Conservation (phyloP, 2,888 invertebrate genomes). For the Apodemia mormo region DNA sequence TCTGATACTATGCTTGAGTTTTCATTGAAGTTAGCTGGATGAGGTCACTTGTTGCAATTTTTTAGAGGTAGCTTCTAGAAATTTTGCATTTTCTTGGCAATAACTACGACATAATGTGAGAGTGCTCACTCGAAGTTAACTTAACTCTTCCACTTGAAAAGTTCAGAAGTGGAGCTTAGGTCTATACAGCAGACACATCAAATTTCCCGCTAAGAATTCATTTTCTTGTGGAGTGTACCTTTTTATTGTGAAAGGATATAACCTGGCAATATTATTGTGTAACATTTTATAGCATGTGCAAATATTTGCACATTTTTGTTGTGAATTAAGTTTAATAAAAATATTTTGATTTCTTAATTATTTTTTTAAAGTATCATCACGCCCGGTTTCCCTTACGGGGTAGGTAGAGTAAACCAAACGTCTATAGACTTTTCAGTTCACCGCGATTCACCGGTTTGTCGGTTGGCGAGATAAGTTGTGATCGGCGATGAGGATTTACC, state of each 20-base stretch:
- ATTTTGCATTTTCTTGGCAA: not conserved
- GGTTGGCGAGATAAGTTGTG: too few species aligned
- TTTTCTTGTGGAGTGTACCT: not conserved
- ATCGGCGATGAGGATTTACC: too few species aligned
- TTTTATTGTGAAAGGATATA: not conserved
- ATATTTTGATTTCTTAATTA: too few species aligned
- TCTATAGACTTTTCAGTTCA: too few species aligned
- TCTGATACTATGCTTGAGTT: too few species aligned
- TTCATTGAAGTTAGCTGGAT: too few species aligned
- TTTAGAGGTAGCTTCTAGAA: not conserved
- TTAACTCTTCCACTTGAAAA: conserved; percentile 13
- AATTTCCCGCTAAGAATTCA: not conserved
- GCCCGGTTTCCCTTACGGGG: too few species aligned
- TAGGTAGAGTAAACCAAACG: too few species aligned
- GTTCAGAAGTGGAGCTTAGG: not conserved
- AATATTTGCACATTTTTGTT: not conserved
- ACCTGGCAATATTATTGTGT: not conserved
- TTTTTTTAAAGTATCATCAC: too few species aligned
- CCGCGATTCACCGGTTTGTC: too few species aligned
- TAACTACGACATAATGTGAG: not conserved
- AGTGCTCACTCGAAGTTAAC: not conserved
- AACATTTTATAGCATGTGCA: not conserved
- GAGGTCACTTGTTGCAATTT: not conserved
- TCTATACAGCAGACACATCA: not conserved
- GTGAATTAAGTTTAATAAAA: too few species aligned